Percentiles rank a stretch among this genome's conserved stretches.
Evolutionary conservation across 2,797 vertebrate genomes (phyloP).

Genomic region (Micromesistius poutassou): DNA sequence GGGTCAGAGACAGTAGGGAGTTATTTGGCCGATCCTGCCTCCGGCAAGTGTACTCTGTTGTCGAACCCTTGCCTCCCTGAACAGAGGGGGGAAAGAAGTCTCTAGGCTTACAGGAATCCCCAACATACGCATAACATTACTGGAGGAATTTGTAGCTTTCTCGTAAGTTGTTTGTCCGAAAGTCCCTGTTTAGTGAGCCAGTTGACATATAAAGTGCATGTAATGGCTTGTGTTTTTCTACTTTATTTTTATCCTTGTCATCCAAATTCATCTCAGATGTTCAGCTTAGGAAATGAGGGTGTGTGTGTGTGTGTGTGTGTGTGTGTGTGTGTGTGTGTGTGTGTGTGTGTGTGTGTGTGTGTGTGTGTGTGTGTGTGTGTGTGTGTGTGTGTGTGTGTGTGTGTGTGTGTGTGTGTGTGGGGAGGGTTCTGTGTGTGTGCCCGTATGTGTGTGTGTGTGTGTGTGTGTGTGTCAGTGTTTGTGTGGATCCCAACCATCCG

Average conservation of each 20-base stretch:
- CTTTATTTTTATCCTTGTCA: neutral
- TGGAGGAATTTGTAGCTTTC: neutral
- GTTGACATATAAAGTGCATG: neutral
- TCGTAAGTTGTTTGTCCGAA: conserved; percentile 47
- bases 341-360: too few relatives aligned
- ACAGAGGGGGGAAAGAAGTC: neutral
- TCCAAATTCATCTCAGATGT: conserved; percentile 19
- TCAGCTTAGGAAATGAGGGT: conserved; percentile 3
- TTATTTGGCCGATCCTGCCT: conserved; percentile 19
- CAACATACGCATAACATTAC: neutral
- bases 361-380: too few relatives aligned
- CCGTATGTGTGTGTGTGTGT: conserved; percentile 7
- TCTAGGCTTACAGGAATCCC: neutral
- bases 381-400: neutral
- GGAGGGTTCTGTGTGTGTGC: too few relatives aligned
- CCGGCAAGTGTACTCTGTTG: conserved; percentile 30
- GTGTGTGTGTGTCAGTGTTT: too few relatives aligned
- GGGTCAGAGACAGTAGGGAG: conserved; percentile 11
- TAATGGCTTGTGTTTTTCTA: neutral
- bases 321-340: neutral
- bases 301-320: neutral
- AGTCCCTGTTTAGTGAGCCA: conserved; percentile 7
- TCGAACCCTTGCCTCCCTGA: conserved; percentile 26
- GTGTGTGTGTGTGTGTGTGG: too few relatives aligned
- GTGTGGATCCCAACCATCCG: neutral